A percentile compares a stretch with the other conserved stretches of the same genome.
Conservation (phyloP, 1,140 invertebrate species). For the Mycetomoellerius zeteki region DNA sequence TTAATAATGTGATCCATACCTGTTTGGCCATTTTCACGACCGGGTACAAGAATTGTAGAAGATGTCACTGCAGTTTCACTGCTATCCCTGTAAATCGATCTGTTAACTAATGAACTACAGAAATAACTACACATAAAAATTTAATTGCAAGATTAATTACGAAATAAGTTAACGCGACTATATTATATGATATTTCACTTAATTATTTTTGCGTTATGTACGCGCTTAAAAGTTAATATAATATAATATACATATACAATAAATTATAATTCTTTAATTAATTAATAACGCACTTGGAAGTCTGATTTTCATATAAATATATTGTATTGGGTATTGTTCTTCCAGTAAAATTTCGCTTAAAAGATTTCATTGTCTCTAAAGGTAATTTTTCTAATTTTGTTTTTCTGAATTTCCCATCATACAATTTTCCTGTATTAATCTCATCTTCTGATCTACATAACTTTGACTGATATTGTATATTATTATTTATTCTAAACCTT, state of each 20-base stretch:
- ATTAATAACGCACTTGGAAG: slow-evolving; percentile 73
- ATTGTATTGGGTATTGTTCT: slow-evolving; percentile 28
- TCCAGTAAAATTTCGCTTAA: not conserved
- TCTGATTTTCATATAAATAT: slow-evolving; percentile 65
- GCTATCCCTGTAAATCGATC: slow-evolving; percentile 73
- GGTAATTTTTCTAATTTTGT: not conserved
- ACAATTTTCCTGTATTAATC: not conserved
- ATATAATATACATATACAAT: no score
- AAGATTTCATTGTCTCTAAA: not conserved
- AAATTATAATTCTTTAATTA: no score
- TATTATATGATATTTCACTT: not conserved
- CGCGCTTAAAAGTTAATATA: no score
- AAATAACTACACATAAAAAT: not conserved
- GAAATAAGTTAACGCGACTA: not conserved
- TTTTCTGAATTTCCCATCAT: not conserved
- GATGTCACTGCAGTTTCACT: slow-evolving; percentile 69
- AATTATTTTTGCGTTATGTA: not conserved
- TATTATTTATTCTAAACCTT: not conserved
- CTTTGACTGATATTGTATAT: slow-evolving; percentile 1
- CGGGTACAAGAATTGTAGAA: slow-evolving; percentile 58
- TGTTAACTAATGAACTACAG: slow-evolving; percentile 4
- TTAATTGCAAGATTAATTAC: not conserved
- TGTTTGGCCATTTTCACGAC: slow-evolving; percentile 42
- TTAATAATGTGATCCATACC: slow-evolving; percentile 38
- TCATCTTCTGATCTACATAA: not conserved